Evolutionary conservation across 2,113 vertebrate genomes (phyloP).

Genomic region (Onychostoma macrolepis): DNA sequence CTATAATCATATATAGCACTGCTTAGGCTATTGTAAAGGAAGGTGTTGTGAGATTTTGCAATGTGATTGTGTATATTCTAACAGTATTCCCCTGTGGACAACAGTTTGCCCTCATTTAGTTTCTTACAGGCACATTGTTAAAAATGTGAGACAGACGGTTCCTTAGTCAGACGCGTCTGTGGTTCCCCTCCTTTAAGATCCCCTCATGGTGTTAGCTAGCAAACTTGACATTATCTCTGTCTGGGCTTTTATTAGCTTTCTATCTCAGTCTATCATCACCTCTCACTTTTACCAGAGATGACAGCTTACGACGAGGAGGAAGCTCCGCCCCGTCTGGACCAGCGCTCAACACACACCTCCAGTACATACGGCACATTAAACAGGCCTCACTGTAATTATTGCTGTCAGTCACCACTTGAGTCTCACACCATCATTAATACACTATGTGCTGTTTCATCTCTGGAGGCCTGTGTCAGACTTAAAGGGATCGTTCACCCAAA

Average conservation of each 20-base stretch:
- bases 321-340: neutral
- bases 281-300: neutral
- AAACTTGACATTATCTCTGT: conserved; percentile 24
- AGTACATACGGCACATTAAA: neutral
- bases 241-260: conserved; percentile 38
- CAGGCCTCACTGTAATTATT: conserved; percentile 4
- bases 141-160: neutral
- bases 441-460: neutral
- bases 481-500: neutral
- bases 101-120: neutral
- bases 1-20: too few species aligned
- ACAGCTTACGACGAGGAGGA: neutral
- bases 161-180: neutral
- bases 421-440: neutral
- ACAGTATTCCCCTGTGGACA: neutral
- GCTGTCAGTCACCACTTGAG: neutral
- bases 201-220: conserved; percentile 23
- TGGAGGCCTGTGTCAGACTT: neutral
- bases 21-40: too few species aligned
- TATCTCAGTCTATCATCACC: conserved; percentile 26
- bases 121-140: neutral
- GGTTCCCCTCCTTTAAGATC: neutral
- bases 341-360: neutral
- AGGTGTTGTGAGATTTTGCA: neutral
- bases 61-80: neutral